These are phyloP conservation scores for Tympanoctomys barrerae DNA, from an alignment of 2,797 vertebrate species.

Conservation along the genomic window DNA sequence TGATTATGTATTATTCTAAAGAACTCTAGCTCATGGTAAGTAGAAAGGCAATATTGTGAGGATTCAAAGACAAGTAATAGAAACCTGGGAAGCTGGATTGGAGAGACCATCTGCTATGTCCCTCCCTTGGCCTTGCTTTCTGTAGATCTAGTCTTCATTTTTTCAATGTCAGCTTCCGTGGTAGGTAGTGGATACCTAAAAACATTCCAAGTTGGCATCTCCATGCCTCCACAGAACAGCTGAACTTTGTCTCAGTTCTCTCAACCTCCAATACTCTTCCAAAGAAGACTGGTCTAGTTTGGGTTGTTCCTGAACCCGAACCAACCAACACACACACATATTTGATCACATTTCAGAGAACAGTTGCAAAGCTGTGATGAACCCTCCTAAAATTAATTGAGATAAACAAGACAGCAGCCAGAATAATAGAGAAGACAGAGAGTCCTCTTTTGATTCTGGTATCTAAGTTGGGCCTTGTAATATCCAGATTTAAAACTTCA, in stretches of 20 bases:
- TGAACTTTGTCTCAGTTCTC: not conserved
- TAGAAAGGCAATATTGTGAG: not conserved
- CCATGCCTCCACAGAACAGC: not conserved
- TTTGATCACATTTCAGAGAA: conserved; percentile 4
- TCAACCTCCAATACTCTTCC: no score
- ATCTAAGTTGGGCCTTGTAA: not conserved
- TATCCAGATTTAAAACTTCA: not conserved
- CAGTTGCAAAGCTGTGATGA: not conserved
- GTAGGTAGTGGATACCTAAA: not conserved
- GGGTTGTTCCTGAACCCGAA: not conserved
- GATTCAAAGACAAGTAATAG: not conserved
- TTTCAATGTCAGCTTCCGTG: not conserved
- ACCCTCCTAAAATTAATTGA: not conserved
- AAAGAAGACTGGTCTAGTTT: not conserved
- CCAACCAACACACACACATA: not conserved
- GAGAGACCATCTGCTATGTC: not conserved
- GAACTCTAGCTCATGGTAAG: not conserved
- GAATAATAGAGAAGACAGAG: not conserved
- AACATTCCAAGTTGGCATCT: not conserved
- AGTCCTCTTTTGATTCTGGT: not conserved
- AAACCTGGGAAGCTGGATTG: not conserved
- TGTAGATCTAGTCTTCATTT: not conserved
- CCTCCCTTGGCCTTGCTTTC: not conserved
- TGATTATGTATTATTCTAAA: not conserved
- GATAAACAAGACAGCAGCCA: not conserved